These are phyloP conservation scores for Heliconius charithonia DNA, from an alignment of 2,888 invertebrate species.

Conservation along the genomic window DNA sequence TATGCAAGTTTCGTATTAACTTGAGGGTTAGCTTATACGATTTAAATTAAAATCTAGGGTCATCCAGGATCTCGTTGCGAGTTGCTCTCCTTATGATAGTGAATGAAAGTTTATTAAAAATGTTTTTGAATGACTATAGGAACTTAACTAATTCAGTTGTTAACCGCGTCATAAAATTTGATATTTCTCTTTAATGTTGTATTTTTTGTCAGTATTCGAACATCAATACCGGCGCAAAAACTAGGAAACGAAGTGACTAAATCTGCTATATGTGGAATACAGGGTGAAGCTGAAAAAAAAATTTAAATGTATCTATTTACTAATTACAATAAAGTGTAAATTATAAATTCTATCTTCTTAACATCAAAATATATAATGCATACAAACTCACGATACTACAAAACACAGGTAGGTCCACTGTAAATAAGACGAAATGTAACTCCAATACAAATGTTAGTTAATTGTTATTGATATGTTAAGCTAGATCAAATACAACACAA, in stretches of 20 bases:
- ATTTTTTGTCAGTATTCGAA: too few relatives aligned
- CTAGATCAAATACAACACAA: conserved; percentile 3
- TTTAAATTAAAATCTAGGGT: background rate
- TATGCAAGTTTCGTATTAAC: background rate
- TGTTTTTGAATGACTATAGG: background rate
- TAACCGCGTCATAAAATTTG: background rate
- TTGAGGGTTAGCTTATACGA: background rate
- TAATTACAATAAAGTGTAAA: too few relatives aligned
- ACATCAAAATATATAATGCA: too few relatives aligned
- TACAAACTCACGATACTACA: too few relatives aligned
- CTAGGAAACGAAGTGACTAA: too few relatives aligned
- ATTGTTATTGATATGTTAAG: background rate
- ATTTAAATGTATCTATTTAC: too few relatives aligned
- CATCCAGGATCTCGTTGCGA: background rate
- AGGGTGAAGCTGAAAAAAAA: too few relatives aligned
- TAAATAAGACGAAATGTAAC: background rate
- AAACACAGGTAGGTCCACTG: background rate
- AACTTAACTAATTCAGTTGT: background rate
- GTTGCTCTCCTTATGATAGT: background rate
- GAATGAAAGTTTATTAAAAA: background rate
- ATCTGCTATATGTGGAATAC: too few relatives aligned
- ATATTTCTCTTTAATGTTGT: too few relatives aligned
- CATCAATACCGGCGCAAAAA: too few relatives aligned
- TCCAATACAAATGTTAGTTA: background rate
- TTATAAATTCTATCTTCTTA: too few relatives aligned